Evolutionary conservation across 2,113 vertebrate genomes (phyloP).

Genomic region (Ophthalmolycus amberensis): DNA sequence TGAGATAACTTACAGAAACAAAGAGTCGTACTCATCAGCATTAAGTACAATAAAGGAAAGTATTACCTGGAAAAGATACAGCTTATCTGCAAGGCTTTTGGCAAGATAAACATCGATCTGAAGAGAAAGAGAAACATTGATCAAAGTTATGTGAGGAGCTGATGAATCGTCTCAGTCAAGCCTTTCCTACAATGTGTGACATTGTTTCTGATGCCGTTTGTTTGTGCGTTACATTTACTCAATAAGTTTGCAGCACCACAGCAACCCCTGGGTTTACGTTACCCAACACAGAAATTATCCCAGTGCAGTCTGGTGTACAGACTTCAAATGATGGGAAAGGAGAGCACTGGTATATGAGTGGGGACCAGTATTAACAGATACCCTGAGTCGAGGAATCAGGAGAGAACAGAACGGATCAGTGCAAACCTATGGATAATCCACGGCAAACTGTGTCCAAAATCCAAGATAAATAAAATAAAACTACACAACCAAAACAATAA

Average conservation of each 20-base stretch:
- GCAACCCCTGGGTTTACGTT: not conserved
- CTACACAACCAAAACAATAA: too few relatives aligned
- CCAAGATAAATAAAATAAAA: too few relatives aligned
- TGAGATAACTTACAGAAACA: not conserved
- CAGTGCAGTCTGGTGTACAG: not conserved
- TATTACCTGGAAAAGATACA: slow-evolving; percentile 96
- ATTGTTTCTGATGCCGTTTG: not conserved
- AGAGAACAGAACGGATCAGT: not conserved
- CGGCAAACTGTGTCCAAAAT: too few relatives aligned
- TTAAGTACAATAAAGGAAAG: not conserved
- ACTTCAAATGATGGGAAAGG: not conserved
- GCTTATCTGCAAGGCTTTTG: slow-evolving; percentile 95
- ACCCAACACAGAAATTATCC: not conserved
- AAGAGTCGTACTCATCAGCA: not conserved
- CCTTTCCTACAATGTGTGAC: not conserved
- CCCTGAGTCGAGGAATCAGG: not conserved
- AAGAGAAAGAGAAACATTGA: slow-evolving; percentile 19
- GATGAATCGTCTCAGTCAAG: not conserved
- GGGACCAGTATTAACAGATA: not conserved
- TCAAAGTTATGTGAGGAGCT: not conserved
- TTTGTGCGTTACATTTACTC: not conserved
- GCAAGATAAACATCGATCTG: slow-evolving; percentile 97
- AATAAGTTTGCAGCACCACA: not conserved
- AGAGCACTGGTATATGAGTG: not conserved
- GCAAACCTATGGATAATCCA: not conserved